Evolutionary conservation across 2,113 vertebrate genomes (phyloP).

Genomic region (Hippocampus barbouri): DNA sequence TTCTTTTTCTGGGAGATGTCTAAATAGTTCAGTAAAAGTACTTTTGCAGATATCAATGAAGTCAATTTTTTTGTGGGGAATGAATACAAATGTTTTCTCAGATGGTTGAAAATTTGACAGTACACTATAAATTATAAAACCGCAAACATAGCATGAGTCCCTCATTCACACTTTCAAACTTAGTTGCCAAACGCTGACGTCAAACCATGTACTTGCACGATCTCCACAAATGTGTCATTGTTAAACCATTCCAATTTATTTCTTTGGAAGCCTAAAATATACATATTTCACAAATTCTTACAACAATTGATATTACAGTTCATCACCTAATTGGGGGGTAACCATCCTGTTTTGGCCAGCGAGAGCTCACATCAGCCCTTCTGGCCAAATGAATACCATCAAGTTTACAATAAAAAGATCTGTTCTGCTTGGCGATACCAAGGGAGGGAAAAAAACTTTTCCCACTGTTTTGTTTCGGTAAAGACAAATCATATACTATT

Average conservation of each 20-base stretch:
- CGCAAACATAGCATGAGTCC: not conserved
- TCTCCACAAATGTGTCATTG: conserved; percentile 47
- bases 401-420: conserved; percentile 48
- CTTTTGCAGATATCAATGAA: conserved; percentile 62
- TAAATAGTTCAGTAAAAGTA: conserved; percentile 54
- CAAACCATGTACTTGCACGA: conserved; percentile 39
- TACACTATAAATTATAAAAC: conserved; percentile 28
- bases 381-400: conserved; percentile 44
- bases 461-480: conserved; percentile 37
- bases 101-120: conserved; percentile 26
- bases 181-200: conserved; percentile 24
- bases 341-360: conserved; percentile 50
- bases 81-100: conserved; percentile 53
- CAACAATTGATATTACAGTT: conserved; percentile 68
- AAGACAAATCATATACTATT: conserved; percentile 11
- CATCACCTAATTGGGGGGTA: conserved; percentile 53
- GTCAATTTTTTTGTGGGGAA: conserved; percentile 60
- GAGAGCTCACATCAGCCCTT: conserved; percentile 30
- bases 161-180: conserved; percentile 37
- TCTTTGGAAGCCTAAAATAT: conserved; percentile 73
- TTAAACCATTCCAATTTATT: conserved; percentile 74
- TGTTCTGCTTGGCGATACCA: conserved; percentile 28
- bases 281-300: conserved; percentile 75
- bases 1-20: conserved; percentile 16
- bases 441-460: conserved; percentile 15